phyloP scores from a whole-genome alignment of 2,888 invertebrate species.

The Hydraecia micacea region DNA sequence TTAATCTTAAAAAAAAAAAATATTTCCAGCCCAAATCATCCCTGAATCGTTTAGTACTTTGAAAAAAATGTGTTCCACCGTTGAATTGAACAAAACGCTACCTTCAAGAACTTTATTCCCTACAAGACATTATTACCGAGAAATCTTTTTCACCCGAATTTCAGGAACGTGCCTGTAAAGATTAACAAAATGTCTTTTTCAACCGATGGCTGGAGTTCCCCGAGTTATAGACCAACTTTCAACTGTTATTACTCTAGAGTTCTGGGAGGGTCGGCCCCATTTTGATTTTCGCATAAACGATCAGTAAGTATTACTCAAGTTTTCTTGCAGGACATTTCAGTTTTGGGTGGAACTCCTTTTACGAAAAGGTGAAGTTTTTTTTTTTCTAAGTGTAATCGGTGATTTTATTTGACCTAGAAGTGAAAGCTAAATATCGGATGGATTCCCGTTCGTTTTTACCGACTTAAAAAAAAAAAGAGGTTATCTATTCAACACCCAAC shows the following conservation, averaged over 20 bases:
- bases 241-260: slow-evolving; percentile 57
- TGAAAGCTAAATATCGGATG: too few species aligned
- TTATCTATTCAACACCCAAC: too few species aligned
- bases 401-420: too few species aligned
- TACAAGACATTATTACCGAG: not conserved
- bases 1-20: too few species aligned
- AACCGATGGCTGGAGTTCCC: slow-evolving; percentile 30
- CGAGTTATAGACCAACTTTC: slow-evolving; percentile 52
- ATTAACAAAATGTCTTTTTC: slow-evolving; percentile 52
- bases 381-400: not conserved
- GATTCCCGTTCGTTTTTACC: too few species aligned
- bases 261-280: slow-evolving; percentile 50
- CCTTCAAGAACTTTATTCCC: slow-evolving; percentile 2
- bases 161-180: slow-evolving; percentile 32
- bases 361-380: not conserved
- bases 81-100: not conserved
- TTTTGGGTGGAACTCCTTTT: not conserved
- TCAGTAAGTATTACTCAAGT: slow-evolving; percentile 33
- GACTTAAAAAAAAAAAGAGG: too few species aligned
- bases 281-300: slow-evolving; percentile 58
- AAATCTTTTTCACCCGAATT: slow-evolving; percentile 30
- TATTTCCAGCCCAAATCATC: too few species aligned
- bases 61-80: not conserved
- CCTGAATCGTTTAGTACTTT: not conserved
- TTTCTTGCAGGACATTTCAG: not conserved